These are phyloP conservation scores for Urocitellus parryii DNA, from an alignment of 2,113 vertebrate genomes.

Conservation along the genomic window DNA sequence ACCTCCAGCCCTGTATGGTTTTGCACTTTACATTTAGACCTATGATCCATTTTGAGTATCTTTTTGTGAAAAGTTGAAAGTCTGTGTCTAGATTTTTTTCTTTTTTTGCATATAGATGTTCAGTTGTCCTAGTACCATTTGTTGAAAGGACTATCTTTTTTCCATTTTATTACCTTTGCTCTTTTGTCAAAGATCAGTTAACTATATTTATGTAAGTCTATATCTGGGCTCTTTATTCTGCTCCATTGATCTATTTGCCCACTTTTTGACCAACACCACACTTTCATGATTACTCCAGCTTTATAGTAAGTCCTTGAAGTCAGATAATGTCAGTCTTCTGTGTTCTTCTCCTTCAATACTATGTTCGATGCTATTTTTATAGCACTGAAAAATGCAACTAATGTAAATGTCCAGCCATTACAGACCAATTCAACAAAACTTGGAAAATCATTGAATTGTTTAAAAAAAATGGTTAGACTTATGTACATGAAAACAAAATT, in stretches of 20 bases:
- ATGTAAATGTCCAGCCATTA: neutral
- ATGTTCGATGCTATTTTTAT: neutral
- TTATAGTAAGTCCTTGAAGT: neutral
- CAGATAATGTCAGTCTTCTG: neutral
- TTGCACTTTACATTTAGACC: neutral
- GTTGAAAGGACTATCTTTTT: neutral
- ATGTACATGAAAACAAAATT: neutral
- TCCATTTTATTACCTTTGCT: neutral
- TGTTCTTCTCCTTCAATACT: neutral
- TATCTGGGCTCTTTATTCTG: neutral
- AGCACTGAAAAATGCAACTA: neutral
- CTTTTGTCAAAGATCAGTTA: neutral
- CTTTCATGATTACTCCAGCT: neutral
- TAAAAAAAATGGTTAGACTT: constrained; percentile 14
- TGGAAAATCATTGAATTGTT: constrained; percentile 34
- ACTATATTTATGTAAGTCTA: neutral
- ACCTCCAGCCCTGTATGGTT: neutral
- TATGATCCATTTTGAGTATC: neutral
- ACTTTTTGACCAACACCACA: neutral
- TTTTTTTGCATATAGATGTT: neutral
- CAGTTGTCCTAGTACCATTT: neutral
- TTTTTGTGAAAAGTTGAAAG: neutral
- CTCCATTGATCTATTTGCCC: neutral
- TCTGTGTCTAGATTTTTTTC: neutral
- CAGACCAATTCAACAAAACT: neutral